Percentiles rank a stretch among this genome's conserved stretches.
These are phyloP conservation scores for Melospiza melodia DNA, from an alignment of 2,113 vertebrate species.

Conservation along the genomic window DNA sequence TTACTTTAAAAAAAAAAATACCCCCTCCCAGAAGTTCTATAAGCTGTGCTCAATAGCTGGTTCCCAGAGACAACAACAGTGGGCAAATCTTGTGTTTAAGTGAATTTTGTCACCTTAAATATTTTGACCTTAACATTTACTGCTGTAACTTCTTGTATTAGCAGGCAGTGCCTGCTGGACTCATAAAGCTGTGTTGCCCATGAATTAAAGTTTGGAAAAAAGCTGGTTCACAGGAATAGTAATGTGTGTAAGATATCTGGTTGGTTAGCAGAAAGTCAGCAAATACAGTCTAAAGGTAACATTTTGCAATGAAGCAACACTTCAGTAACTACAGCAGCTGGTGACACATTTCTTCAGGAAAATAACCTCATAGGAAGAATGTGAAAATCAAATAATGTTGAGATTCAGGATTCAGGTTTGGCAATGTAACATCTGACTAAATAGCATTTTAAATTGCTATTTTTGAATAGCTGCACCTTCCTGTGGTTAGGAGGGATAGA, in stretches of 20 bases:
- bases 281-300: background rate
- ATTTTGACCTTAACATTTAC: background rate
- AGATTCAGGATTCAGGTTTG: background rate
- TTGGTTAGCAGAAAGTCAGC: background rate
- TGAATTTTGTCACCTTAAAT: constrained; percentile 11
- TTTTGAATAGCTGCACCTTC: background rate
- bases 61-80: background rate
- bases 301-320: background rate
- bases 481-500: background rate
- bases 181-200: background rate
- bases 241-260: background rate
- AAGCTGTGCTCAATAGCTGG: background rate
- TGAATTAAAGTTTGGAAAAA: background rate
- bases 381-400: background rate
- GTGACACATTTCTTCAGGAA: background rate
- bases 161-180: background rate
- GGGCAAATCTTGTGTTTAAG: background rate
- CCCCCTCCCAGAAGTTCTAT: background rate
- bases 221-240: background rate
- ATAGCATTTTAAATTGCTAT: background rate
- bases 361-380: background rate
- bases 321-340: background rate
- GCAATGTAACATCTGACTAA: background rate
- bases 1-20: background rate
- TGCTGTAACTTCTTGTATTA: background rate